Conservation (phyloP, 2,797 vertebrate species). For the Oryzias sinensis region DNA sequence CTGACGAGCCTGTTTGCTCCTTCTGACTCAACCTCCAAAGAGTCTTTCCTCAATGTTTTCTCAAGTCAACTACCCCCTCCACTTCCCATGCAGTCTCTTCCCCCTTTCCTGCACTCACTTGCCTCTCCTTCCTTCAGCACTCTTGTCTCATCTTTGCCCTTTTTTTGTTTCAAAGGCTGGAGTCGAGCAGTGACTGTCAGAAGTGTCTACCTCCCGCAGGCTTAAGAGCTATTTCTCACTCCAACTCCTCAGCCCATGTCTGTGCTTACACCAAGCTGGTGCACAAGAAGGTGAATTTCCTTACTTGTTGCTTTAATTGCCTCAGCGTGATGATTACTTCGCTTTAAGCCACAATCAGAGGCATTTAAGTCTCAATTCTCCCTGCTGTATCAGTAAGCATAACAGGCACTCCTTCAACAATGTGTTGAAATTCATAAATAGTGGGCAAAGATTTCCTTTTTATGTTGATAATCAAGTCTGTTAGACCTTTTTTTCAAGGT, state of each 20-base stretch:
- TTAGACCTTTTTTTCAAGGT: neutral
- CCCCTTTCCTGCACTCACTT: constrained; percentile 27
- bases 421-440: constrained; percentile 16
- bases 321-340: constrained; percentile 48
- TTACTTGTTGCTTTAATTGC: constrained; percentile 51
- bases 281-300: constrained; percentile 43
- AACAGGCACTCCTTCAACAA: constrained; percentile 13
- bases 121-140: constrained; percentile 25
- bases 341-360: constrained; percentile 52
- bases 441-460: neutral
- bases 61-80: constrained; percentile 41
- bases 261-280: constrained; percentile 28
- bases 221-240: constrained; percentile 24
- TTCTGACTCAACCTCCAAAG: constrained; percentile 45
- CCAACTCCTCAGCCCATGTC: constrained; percentile 12
- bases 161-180: constrained; percentile 20
- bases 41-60: constrained; percentile 50
- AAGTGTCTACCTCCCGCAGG: constrained; percentile 45
- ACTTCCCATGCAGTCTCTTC: constrained; percentile 38
- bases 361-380: constrained; percentile 38
- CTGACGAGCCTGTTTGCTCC: constrained; percentile 66
- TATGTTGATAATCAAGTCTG: neutral
- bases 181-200: constrained; percentile 34
- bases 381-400: constrained; percentile 31
- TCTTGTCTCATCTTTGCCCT: constrained; percentile 32